A percentile compares a stretch with the other conserved stretches of the same genome.
Conservation (phyloP, 1,140 invertebrate genomes). For the Diabrotica undecimpunctata region DNA sequence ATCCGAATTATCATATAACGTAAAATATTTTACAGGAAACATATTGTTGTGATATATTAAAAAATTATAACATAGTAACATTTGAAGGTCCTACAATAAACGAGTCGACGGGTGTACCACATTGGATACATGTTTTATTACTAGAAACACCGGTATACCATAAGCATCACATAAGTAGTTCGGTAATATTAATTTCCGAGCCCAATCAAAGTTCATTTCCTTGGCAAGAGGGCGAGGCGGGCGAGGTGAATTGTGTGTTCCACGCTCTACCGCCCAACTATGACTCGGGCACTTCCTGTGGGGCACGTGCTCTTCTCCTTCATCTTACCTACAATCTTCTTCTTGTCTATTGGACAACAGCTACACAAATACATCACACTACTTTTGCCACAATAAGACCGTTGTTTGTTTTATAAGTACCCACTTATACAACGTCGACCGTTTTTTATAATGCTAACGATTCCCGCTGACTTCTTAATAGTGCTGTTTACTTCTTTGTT, state of each 20-base stretch:
- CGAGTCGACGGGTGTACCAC: background rate
- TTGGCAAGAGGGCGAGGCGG: slow-evolving; percentile 37
- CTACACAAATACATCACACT: slow-evolving; percentile 13
- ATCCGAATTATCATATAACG: too few species aligned
- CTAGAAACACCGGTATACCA: background rate
- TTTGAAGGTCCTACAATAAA: too few species aligned
- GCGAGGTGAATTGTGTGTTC: slow-evolving; percentile 41
- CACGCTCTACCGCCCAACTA: slow-evolving; percentile 43
- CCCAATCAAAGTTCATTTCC: slow-evolving; percentile 44
- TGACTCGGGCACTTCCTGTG: slow-evolving; percentile 43
- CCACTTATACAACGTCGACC: too few species aligned
- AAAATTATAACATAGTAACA: too few species aligned
- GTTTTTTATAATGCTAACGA: too few species aligned
- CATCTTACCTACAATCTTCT: slow-evolving; percentile 14
- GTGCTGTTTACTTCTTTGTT: too few species aligned
- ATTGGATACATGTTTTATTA: background rate
- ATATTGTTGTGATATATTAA: too few species aligned
- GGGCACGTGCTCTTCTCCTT: slow-evolving; percentile 45
- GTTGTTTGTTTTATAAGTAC: background rate
- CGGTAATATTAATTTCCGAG: slow-evolving; percentile 38
- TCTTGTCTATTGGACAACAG: slow-evolving; percentile 1
- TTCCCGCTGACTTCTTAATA: too few species aligned
- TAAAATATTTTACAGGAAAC: too few species aligned
- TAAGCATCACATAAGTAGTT: slow-evolving; percentile 18
- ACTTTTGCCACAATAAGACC: background rate